Conservation (phyloP, 1,140 invertebrate genomes). For the Palaemon carinicauda region DNA sequence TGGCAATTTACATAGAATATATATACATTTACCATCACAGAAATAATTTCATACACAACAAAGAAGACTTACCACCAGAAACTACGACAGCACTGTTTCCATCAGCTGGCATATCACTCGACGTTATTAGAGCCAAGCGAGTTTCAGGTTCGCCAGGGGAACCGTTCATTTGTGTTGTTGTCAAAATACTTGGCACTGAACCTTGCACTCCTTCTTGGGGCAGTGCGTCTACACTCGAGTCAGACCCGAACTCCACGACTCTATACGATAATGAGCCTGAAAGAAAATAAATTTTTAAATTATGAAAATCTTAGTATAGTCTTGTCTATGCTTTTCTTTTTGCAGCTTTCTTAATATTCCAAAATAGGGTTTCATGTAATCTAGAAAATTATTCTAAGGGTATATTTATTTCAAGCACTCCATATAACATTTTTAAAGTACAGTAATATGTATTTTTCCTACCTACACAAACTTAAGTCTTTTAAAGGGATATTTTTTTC, state of each 20-base stretch:
- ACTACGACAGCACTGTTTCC: slow-evolving; percentile 28
- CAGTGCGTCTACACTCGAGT: slow-evolving; percentile 21
- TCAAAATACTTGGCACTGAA: slow-evolving; percentile 22
- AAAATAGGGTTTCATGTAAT: too few relatives aligned
- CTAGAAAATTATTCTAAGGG: too few relatives aligned
- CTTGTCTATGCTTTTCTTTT: background rate
- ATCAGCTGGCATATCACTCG: slow-evolving; percentile 26
- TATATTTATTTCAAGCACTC: too few relatives aligned
- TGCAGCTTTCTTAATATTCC: background rate
- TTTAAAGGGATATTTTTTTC: too few relatives aligned
- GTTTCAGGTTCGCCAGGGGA: slow-evolving; percentile 33
- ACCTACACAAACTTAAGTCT: too few relatives aligned
- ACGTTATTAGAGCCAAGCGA: slow-evolving; percentile 31
- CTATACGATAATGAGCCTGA: slow-evolving; percentile 36
- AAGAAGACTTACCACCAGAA: slow-evolving; percentile 15
- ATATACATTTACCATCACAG: background rate
- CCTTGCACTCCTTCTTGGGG: slow-evolving; percentile 13
- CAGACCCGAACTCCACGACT: slow-evolving; percentile 37
- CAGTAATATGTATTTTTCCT: too few relatives aligned
- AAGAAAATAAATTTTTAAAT: background rate
- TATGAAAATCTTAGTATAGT: background rate
- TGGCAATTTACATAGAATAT: too few relatives aligned
- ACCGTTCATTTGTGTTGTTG: slow-evolving; percentile 34
- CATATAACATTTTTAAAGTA: too few relatives aligned
- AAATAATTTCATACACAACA: background rate